These are phyloP conservation scores for Aulostomus chinensis DNA, from an alignment of 2,797 vertebrate species.

Conservation along the genomic window DNA sequence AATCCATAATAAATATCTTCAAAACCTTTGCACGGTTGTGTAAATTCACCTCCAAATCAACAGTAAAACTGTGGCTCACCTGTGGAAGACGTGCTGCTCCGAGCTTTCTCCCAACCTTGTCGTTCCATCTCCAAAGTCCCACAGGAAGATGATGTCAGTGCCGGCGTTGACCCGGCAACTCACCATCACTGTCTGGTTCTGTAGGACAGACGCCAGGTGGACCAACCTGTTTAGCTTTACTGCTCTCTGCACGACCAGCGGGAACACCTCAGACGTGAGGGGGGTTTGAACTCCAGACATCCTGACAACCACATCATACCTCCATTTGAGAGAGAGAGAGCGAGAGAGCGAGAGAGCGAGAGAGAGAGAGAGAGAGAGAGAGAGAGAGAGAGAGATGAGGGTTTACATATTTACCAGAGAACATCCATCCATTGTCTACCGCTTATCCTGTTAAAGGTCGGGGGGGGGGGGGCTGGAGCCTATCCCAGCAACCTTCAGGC, in stretches of 20 bases:
- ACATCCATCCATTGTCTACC: too few relatives aligned
- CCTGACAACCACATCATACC: conserved; percentile 75
- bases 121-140: conserved; percentile 85
- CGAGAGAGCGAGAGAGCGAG: too few relatives aligned
- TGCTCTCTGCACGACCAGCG: conserved; percentile 73
- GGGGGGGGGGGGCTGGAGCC: too few relatives aligned
- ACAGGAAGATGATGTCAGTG: conserved; percentile 76
- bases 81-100: conserved; percentile 74
- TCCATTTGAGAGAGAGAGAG: conserved; percentile 34
- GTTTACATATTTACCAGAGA: too few relatives aligned
- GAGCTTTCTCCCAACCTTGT: conserved; percentile 56
- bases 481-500: too few relatives aligned
- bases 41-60: neutral
- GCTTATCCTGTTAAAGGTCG: too few relatives aligned
- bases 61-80: conserved; percentile 51
- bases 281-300: conserved; percentile 47
- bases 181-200: conserved; percentile 68
- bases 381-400: too few relatives aligned
- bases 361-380: too few relatives aligned
- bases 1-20: too few relatives aligned
- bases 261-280: conserved; percentile 63
- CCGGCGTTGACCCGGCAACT: conserved; percentile 79
- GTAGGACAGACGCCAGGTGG: conserved; percentile 71
- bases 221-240: conserved; percentile 78
- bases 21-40: too few relatives aligned